Conservation (phyloP, 2,888 invertebrate species). For the Xylocampa areola region DNA sequence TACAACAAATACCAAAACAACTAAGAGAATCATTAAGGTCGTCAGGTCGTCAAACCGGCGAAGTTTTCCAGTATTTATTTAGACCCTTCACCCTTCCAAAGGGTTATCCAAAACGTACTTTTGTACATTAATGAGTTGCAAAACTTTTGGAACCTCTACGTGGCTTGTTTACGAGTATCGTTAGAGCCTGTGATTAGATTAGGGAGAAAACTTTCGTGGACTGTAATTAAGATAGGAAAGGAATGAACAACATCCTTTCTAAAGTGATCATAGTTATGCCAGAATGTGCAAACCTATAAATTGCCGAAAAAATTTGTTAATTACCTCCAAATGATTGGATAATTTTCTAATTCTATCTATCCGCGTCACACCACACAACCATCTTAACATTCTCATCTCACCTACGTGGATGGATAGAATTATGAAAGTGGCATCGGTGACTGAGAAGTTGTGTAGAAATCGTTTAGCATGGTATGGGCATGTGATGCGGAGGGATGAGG, state of each 20-base stretch:
- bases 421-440: too few species aligned
- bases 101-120: conserved; percentile 41
- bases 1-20: conserved; percentile 8
- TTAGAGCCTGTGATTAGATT: conserved; percentile 52
- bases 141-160: conserved; percentile 47
- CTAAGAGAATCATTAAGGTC: conserved; percentile 16
- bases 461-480: too few species aligned
- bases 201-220: conserved; percentile 45
- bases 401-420: too few species aligned
- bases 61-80: conserved; percentile 34
- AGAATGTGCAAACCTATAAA: too few species aligned
- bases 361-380: too few species aligned
- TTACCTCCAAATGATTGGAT: too few species aligned
- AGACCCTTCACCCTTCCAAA: conserved; percentile 18
- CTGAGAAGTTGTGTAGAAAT: too few species aligned
- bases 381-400: too few species aligned
- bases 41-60: conserved; percentile 3
- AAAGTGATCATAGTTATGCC: conserved; percentile 15
- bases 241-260: conserved; percentile 15
- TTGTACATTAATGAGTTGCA: conserved; percentile 54
- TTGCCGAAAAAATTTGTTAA: too few species aligned
- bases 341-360: too few species aligned
- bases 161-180: conserved; percentile 53
- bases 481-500: too few species aligned
- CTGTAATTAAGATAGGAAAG: conserved; percentile 50